Base-by-base conservation (phyloP, 2,888 invertebrate genomes). In the Bembecia ichneumoniformis region DNA sequence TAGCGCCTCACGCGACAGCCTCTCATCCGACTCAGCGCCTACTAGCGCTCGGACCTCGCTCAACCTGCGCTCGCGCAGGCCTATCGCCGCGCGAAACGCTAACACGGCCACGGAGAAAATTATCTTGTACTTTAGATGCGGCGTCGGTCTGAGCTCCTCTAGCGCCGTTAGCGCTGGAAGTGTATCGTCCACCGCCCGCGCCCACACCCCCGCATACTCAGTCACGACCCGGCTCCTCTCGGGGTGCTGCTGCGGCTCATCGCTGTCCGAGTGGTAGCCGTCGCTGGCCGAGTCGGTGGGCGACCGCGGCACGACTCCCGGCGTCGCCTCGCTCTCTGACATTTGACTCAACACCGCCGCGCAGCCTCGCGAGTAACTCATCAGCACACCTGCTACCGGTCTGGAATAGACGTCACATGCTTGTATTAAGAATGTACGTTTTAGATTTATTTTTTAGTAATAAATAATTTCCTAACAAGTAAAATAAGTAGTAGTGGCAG, bases 101-200 rank as follows among this genome's bases (percentile, higher is more conserved):
- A 87, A 62, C 83, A 98, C 98, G 61, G 97, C 93, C 52, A 97
- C 95, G 52, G 97, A 98, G 87, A 98, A 98, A 58, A 98, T 90
- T 59, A 98, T 95, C 89, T 98, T 98, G 64, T 94, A 92, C 87
- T 98, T 98, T 57, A 98, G 90, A 68, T 96, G 96, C 52, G 94
- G 93, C 11, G 95, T 94, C 58, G 95, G 93, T 50, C 91, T 89
- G 51, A 98, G 89, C 56, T 94, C 94, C 9, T 93, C 91, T 52
- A 98, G 87, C 34, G 91, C 90, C 61, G 96, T 93, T 53, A 98
- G 87, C 9, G 96, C 94, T 61, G 97, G 96, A 62, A 97, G 82
- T 0, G 95, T 93, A 64, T 96, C 94, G 51, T 94, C 92, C 51
- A 97, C 90, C 35, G 94, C 94, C 62, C 94, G 93, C 48, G 93